phyloP scores from a whole-genome alignment of 2,888 invertebrate genomes.

The Mesochorus sp. region DNA sequence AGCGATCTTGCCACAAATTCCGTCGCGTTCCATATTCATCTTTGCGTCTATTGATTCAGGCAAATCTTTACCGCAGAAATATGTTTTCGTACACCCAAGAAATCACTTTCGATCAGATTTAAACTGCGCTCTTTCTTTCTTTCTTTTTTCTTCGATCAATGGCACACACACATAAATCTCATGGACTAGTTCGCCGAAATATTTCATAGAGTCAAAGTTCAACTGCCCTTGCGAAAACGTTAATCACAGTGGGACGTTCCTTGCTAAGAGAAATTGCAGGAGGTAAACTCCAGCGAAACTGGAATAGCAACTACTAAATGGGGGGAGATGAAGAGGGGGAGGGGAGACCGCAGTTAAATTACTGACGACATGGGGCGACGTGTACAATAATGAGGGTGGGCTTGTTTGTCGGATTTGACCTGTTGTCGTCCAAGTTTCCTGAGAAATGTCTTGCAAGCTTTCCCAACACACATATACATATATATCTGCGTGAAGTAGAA shows the following conservation, averaged over 20 bases:
- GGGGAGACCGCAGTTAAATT: slow-evolving; percentile 46
- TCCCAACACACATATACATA: not conserved
- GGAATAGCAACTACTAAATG: slow-evolving; percentile 37
- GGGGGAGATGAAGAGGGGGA: not conserved
- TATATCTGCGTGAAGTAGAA: not conserved
- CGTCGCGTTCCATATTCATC: not conserved
- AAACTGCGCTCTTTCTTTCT: too few species aligned
- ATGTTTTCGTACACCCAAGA: too few species aligned
- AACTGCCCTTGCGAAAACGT: slow-evolving; percentile 38
- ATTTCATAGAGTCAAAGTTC: slow-evolving; percentile 12
- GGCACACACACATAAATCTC: not conserved
- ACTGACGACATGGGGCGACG: slow-evolving; percentile 25
- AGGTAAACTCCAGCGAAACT: slow-evolving; percentile 12
- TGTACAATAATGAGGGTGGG: slow-evolving; percentile 22
- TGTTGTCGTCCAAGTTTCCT: slow-evolving; percentile 6
- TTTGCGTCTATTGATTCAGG: slow-evolving; percentile 7
- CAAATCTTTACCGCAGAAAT: not conserved
- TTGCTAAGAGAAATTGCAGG: not conserved
- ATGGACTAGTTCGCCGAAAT: too few species aligned
- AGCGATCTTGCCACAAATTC: slow-evolving; percentile 1
- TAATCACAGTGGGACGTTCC: slow-evolving; percentile 24
- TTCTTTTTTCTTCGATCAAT: too few species aligned
- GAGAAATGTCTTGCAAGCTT: not conserved
- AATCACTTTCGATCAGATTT: too few species aligned
- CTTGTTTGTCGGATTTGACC: slow-evolving; percentile 34